Evolutionary conservation across 2,113 vertebrate genomes (phyloP), one percentile per base, ranked within the genome.

Genomic region (Gymnorhina tibicen): DNA sequence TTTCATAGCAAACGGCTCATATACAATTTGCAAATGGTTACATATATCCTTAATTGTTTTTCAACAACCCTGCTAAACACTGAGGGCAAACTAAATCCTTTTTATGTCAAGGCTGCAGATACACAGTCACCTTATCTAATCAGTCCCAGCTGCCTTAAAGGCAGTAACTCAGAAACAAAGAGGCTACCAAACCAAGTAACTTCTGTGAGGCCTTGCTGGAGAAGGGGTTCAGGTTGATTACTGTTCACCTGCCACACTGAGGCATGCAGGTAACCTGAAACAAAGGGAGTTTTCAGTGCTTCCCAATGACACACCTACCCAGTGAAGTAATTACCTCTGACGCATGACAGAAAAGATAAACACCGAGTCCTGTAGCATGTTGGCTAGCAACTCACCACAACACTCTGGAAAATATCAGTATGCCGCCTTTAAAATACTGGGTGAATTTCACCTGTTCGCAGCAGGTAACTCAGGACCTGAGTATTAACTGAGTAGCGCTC

Each of bases 221-320:
- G 94, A 92, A 95, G 91, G 93, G 89, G 73, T 87, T 89, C 15
- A 1, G 49, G 76, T 11, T 86, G 91, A 89, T 67, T 91, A 32
- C 84, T 92, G 73, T 77, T 97, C 89, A 89, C 95, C 89, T 93
- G 94, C 89, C 44, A 72, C 86, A 72, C 68, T n/a, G 64, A 92
- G 69, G 95, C 89, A 95, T 52, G 66, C 76, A 95, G 76, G 89
- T 77, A 95, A 81, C 93, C 76, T 91, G 93, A 92, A 96, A 97
- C 96, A 97, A 97, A 96, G 95, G 91, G 94, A 95, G 95, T 96
- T 97, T 95, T 97, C 94, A 96, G 89, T 89, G 86, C 91, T 96
- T 95, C 96, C 89, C 80, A 89, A 22, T 27, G 94, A 91, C 96
- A 97, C 95, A 93, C 96, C 96, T 93, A 95, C 89, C 75, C 91